Conservation (phyloP, 2,113 vertebrate genomes). For the Albula goreensis region DNA sequence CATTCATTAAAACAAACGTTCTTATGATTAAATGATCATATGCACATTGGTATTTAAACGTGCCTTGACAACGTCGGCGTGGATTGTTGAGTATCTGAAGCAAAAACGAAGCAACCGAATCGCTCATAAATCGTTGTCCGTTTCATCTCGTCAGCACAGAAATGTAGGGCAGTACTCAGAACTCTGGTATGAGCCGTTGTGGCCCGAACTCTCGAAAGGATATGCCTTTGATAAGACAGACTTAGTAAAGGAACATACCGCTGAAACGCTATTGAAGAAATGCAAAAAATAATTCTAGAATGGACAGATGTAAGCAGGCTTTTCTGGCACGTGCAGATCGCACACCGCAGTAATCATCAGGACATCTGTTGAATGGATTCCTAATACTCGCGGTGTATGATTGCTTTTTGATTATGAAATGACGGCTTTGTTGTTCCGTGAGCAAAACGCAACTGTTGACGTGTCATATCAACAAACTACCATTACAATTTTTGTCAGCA, state of each 20-base stretch:
- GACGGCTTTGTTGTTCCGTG: neutral
- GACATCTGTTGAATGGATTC: constrained; percentile 19
- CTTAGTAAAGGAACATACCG: neutral
- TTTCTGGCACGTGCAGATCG: constrained; percentile 14
- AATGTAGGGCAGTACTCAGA: neutral
- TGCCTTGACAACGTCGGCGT: neutral
- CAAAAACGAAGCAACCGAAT: neutral
- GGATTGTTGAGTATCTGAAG: neutral
- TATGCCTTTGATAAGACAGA: neutral
- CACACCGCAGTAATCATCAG: neutral
- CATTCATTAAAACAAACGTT: neutral
- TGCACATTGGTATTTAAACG: neutral
- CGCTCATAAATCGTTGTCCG: neutral
- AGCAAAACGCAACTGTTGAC: neutral
- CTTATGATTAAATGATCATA: neutral
- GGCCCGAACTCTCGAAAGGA: neutral
- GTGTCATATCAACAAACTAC: neutral
- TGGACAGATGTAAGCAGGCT: constrained; percentile 14
- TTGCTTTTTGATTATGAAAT: constrained; percentile 21
- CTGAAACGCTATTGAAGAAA: neutral
- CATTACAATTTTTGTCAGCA: neutral
- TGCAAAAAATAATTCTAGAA: constrained; percentile 4
- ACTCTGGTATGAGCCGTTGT: neutral
- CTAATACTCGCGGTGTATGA: neutral
- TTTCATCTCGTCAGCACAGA: neutral